Conservation (phyloP, 2,113 vertebrate species). For the Pungitius pungitius region DNA sequence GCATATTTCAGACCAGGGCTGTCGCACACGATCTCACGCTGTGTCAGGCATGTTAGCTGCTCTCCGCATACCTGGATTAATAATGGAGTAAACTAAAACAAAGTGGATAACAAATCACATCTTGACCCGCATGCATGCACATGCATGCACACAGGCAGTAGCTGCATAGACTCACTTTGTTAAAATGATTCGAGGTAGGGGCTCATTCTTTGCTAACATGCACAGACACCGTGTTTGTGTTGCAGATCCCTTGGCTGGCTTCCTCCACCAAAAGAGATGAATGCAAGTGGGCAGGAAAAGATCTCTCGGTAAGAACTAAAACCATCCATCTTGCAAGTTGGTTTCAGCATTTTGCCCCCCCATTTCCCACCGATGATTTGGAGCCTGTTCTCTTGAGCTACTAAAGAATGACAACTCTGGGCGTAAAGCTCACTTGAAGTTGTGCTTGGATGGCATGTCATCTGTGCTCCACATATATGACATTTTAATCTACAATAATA, state of each 20-base stretch:
- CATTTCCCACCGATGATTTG: slow-evolving; percentile 32
- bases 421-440: not conserved
- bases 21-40: slow-evolving; percentile 73
- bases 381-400: slow-evolving; percentile 34
- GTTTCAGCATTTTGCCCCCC: slow-evolving; percentile 34
- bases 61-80: slow-evolving; percentile 80
- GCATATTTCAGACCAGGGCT: slow-evolving; percentile 77
- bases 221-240: slow-evolving; percentile 51
- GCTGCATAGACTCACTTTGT: slow-evolving; percentile 29
- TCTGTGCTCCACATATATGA: not conserved
- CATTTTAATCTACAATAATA: slow-evolving; percentile 23
- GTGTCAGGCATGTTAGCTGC: slow-evolving; percentile 69
- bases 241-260: slow-evolving; percentile 93
- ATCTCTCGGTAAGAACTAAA: slow-evolving; percentile 87
- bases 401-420: slow-evolving; percentile 12
- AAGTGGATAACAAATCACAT: slow-evolving; percentile 77
- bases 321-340: slow-evolving; percentile 27
- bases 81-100: slow-evolving; percentile 79
- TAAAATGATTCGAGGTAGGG: slow-evolving; percentile 4
- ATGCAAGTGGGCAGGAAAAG: slow-evolving; percentile 98
- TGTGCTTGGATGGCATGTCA: not conserved
- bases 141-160: slow-evolving; percentile 30
- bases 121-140: slow-evolving; percentile 56
- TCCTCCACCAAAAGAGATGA: slow-evolving; percentile 91
- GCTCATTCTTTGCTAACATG: slow-evolving; percentile 40